Base-by-base conservation (phyloP, 2,113 vertebrate species). In the Ictidomys tridecemlineatus region DNA sequence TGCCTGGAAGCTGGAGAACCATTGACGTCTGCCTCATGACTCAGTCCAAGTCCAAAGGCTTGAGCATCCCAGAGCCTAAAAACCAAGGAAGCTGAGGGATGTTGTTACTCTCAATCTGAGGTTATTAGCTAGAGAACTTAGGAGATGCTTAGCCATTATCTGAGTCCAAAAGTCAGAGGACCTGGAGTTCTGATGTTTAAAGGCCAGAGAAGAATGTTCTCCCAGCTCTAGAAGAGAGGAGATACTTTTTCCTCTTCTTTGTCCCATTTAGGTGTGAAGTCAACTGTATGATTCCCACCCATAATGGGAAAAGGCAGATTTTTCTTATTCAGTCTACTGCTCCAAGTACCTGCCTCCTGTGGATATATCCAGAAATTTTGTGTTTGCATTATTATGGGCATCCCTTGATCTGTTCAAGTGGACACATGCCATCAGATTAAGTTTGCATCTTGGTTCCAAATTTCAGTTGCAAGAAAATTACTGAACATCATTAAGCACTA, bases 91-190 rank as follows among this genome's bases (percentile, higher is more conserved):
- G 26, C 28, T 14, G 11, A 32, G 5, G 6, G 26, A 30, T 14
- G 37, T 5, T 48, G 13, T 89, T 22, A 45, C 7, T 34, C 17
- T 61, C 37, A n/a, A 18, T 34, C 39, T 51, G 42, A 37, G 14
- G 14, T 4, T 6, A 17, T 22, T 8, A 53, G 22, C 8, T 16
- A 79, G 42, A 18, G 61, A 67, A 53, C 5, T 20, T 17, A 20
- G 26, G 87, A 1, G 7, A 14, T 5, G 1, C 3, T 2, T 28
- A 8, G 48, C 10, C 20, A 72, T 2, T 1, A 30, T 13, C 24
- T 30, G 8, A 56, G 30, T 30, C 2, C 11, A 37, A 28, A 70
- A 13, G 2, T 34, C 48, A 53, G 20, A 37, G 13, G 5, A 56
- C 4, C 34, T 56, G 34, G 24, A 37, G 4, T 73, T 16, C 8